Conservation (phyloP, 2,113 vertebrate species). For the Triplophysa rosa region DNA sequence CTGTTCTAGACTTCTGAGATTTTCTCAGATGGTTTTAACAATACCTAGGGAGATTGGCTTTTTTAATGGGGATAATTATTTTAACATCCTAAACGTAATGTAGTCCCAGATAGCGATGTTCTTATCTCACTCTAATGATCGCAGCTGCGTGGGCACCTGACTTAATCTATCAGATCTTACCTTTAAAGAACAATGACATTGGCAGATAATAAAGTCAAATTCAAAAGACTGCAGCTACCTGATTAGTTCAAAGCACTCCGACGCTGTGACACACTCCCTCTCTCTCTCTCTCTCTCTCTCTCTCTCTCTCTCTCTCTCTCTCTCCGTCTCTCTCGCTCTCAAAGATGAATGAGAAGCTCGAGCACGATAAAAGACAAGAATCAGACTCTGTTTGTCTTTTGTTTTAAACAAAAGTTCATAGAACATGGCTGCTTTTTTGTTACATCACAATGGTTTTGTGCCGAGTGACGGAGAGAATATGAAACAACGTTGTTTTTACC, state of each 20-base stretch:
- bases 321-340: constrained; percentile 39
- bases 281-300: constrained; percentile 28
- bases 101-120: constrained; percentile 50
- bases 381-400: constrained; percentile 65
- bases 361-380: constrained; percentile 46
- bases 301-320: constrained; percentile 48
- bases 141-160: constrained; percentile 8
- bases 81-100: constrained; percentile 56
- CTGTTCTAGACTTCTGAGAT: constrained; percentile 3
- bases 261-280: constrained; percentile 50
- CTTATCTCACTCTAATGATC: constrained; percentile 53
- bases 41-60: constrained; percentile 36
- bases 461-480: constrained; percentile 40
- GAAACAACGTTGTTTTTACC: constrained; percentile 28
- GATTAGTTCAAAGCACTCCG: constrained; percentile 64
- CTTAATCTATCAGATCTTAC: constrained; percentile 52
- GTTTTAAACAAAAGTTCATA: constrained; percentile 66
- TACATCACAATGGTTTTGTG: constrained; percentile 55
- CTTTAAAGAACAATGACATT: constrained; percentile 45
- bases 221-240: constrained; percentile 60
- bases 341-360: constrained; percentile 34
- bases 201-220: constrained; percentile 58
- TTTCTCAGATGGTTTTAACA: constrained; percentile 1
- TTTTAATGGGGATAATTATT: constrained; percentile 61
- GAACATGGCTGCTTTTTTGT: constrained; percentile 62